Base-by-base conservation (phyloP, 35 echinoderm and acorn worm genomes). In the Lytechinus variegatus region DNA sequence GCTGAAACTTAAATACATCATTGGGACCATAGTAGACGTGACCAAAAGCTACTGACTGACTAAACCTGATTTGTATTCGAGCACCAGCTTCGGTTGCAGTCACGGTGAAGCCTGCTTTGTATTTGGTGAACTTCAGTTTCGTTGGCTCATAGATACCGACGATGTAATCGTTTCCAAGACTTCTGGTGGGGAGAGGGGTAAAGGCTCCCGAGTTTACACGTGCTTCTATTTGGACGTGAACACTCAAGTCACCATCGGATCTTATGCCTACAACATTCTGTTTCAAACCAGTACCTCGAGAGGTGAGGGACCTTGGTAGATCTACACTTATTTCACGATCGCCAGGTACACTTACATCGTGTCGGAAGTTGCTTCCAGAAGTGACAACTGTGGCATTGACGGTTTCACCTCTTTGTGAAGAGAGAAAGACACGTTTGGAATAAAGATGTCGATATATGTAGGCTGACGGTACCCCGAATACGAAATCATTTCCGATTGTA, bases 381-480 rank as follows among this genome's bases (percentile, higher is more conserved):
- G 97, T 92, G 54, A 54, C 89, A 33, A 99, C 87, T 44, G 86
- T 54, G 3, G 96, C 96, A n/a, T 19, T 55, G 1, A 93, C 92
- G 9, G 52, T 95, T 97, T 55, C 33, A 4, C 51, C 97, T 95
- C 2, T 95, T 53, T 56, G 95, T 86, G 55, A 95, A 27, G 54
- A 90, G 92, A 14, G 94, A 94, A 54, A 99, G 96, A 52, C 94
- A 86, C 55, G 96, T 52, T 44, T 91, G 86, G 6, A 99, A 87
- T 10, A 52, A 52, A 28, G 95, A 79, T 53, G 98, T 16, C 13
- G 95, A 5, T 44, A 58, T 55, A 89, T 86, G 27, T 95, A 95
- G 95, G 97, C 97, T 56, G 95, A 96, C 10, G 96, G 95, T 29
- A 99, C 95, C 7, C 94, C 94, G 86, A 99, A 99, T 33, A 99